Evolutionary conservation across 2,888 invertebrate genomes (phyloP), one percentile per base, ranked within the genome.

Genomic region (Drosophila yooni): DNA sequence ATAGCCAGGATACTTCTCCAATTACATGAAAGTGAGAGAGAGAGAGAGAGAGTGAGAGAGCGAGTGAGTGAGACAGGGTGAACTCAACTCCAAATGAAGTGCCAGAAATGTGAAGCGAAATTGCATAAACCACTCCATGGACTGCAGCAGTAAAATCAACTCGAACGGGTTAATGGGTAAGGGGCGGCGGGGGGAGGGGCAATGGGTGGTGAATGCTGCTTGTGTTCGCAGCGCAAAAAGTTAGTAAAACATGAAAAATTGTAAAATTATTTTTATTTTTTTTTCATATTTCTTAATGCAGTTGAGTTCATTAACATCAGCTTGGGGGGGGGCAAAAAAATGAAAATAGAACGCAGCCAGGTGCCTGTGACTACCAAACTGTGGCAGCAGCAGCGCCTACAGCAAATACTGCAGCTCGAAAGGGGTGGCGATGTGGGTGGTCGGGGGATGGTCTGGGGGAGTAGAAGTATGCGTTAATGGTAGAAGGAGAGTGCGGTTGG

Each of bases 41-140:
- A 29, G 25, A 51, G 29, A 31, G 27, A 58, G 29, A 31, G 21
- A 1, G 27, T 18, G 34, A 71, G 18, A n/a, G 46, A 53, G 53
- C 11, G 51, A 36, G 53, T 27, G n/a, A 43, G 21, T n/a, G 53
- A 56, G 34, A 31, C 15, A 25, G 18, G 8, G 4, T 27, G 13
- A 31, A 18, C 36, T 57, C 71, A 48, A 76, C 71, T 75, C 40
- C 60, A 90, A 90, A 90, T 85, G 91, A 90, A 85, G 85, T 90
- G 91, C 85, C 91, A 87, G 89, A 90, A 85, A 85, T 90, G 85
- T 75, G 89, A 87, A 87, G 85, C 84, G 89, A 90, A 85, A 85
- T 85, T 85, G 90, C 85, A 85, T 90, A 90, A 85, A 89, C 84
- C 84, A 77, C 84, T 84, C 77, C 71, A 74, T 70, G 60, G 52